Evolutionary conservation across 2,797 vertebrate genomes (phyloP).

Genomic region (Hyperoplus lanceolatus): DNA sequence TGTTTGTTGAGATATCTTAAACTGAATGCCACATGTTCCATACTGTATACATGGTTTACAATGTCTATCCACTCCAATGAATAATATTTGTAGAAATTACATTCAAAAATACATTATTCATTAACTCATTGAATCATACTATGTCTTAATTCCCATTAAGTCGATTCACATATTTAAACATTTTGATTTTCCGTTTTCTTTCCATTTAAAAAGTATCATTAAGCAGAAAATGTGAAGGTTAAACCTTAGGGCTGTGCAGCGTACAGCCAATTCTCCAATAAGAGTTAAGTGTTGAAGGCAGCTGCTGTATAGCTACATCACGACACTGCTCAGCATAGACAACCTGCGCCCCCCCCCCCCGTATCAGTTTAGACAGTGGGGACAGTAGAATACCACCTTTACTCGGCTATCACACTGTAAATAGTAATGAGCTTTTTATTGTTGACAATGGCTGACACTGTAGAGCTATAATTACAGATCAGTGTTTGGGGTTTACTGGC

Average conservation of each 20-base stretch:
- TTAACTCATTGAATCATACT: neutral
- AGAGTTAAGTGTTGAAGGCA: slow-evolving; percentile 32
- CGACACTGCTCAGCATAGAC: slow-evolving; percentile 39
- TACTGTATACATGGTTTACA: no score
- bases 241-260: neutral
- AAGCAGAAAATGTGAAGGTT: slow-evolving; percentile 10
- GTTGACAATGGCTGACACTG: neutral
- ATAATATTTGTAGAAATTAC: neutral
- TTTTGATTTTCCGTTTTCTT: slow-evolving; percentile 3
- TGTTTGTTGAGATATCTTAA: neutral
- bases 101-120: neutral
- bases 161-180: neutral
- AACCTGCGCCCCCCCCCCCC: slow-evolving; percentile 7
- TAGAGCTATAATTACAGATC: slow-evolving; percentile 9
- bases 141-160: neutral
- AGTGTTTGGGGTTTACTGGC: slow-evolving; percentile 29
- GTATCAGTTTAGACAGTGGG: slow-evolving; percentile 38
- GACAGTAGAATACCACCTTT: slow-evolving; percentile 4
- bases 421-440: neutral
- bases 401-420: slow-evolving; percentile 11
- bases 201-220: slow-evolving; percentile 7
- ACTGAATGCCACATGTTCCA: no score
- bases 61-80: no score
- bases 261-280: slow-evolving; percentile 9
- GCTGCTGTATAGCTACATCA: slow-evolving; percentile 16